Evolutionary conservation across 2,888 invertebrate genomes (phyloP).

Genomic region (Salpingus planirostris): DNA sequence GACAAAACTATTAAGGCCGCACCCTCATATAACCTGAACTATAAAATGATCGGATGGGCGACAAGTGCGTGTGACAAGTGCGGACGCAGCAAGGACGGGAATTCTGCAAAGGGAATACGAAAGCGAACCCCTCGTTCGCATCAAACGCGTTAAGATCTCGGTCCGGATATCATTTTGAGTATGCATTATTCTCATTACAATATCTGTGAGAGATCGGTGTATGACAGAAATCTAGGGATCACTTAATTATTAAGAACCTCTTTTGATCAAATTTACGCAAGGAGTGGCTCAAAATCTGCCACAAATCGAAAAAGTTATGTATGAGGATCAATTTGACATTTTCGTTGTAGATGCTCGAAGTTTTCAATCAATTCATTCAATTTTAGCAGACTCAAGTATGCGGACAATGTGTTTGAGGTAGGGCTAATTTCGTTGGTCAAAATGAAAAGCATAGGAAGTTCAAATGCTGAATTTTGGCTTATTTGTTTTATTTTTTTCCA

Average conservation of each 20-base stretch:
- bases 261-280: no score
- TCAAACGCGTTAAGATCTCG: conserved; percentile 18
- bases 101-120: conserved; percentile 6
- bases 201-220: conserved; percentile 19
- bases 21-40: conserved; percentile 14
- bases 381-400: no score
- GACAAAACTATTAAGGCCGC: conserved; percentile 10
- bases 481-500: no score
- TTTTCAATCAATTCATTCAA: no score
- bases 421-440: no score
- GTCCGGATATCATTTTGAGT: conserved; percentile 17
- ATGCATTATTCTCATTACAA: conserved; percentile 22
- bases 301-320: neutral
- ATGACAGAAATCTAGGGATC: neutral
- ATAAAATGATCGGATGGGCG: conserved; percentile 16
- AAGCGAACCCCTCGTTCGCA: conserved; percentile 14
- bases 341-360: neutral
- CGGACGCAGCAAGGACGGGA: conserved; percentile 7
- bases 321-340: neutral
- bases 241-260: neutral
- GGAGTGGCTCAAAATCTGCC: no score
- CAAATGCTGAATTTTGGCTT: no score
- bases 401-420: no score
- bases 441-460: no score
- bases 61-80: conserved; percentile 18